These are phyloP conservation scores for Heteromormyrus szaboi DNA, from an alignment of 2,797 vertebrate species.

Conservation along the genomic window DNA sequence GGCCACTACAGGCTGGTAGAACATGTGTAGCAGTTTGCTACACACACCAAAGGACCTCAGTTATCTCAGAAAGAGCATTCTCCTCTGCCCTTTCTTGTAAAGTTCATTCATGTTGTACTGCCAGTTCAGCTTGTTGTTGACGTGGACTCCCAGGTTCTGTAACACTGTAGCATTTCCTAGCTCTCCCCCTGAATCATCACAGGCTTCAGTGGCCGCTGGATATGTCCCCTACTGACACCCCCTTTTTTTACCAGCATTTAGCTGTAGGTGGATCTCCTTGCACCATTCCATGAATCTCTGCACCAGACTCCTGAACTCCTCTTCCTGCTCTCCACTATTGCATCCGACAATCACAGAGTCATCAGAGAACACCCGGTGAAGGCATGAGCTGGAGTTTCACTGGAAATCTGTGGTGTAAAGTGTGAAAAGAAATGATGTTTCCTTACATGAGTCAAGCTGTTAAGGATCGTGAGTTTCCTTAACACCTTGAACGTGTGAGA, in stretches of 20 bases:
- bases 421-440: constrained; percentile 4
- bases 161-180: background rate
- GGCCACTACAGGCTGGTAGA: background rate
- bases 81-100: background rate
- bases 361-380: background rate
- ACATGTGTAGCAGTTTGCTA: background rate
- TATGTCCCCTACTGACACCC: too few relatives aligned
- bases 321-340: background rate
- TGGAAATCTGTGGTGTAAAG: background rate
- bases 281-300: background rate
- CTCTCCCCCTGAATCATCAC: background rate
- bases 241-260: background rate
- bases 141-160: background rate
- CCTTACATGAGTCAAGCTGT: background rate
- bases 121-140: background rate
- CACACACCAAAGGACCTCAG: background rate
- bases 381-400: background rate
- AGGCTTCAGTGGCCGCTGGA: background rate
- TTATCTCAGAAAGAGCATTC: background rate
- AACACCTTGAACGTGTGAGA: background rate
- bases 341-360: background rate
- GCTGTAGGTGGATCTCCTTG: background rate
- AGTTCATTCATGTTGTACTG: background rate
- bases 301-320: background rate
- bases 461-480: background rate